Base-by-base conservation (phyloP, 1,140 invertebrate species). In the Nasonia giraulti region DNA sequence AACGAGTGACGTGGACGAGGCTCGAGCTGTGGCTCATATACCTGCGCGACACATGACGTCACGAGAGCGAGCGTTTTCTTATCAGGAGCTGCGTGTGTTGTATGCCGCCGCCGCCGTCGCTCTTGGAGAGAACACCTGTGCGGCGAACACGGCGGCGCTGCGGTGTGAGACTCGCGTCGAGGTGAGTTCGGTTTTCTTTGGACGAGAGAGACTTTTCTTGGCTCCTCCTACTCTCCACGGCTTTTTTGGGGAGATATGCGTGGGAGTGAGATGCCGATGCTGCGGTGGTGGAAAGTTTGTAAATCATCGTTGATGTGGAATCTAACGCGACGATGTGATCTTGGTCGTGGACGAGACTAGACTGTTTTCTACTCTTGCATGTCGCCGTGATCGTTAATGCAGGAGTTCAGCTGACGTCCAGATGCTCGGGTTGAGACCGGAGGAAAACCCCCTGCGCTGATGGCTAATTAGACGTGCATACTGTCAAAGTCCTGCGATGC, bases 1-100 rank as follows among this genome's bases (percentile, higher is more conserved):
- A 91, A 91, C 89, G 88, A 93, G 90, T 93, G 92, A 93, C 92
- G 91, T 92, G 92, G 90, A 92, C 86, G 88, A 88, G 86, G 88
- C 89, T 86, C 87, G 84, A 69, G 89, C 89, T 85, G 88, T 89
- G 89, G 89, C 91, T 93, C 90, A 93, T 93, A 93, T 93, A 93
- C 92, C 92, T 91, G 90, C 85, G 88, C 88, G 88, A 89, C 88
- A 89, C 87, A 88, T 93, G 92, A 93, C 92, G 92, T 93, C 92
- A 93, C 90, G 88, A 68, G 33, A 50, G 80, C 78, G 44, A 82
- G 83, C 83, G 74, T 87, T 84, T 87, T 85, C 80, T 86, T 81
- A 86, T 85, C 80, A 86, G 83, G 77, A 81, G 44, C 33, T 37
- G 33, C 27, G 27, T 37, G 33, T 37, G 33, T 83, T 75, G 37